These are phyloP conservation scores for Semnornis frantzii DNA, from an alignment of 2,113 vertebrate species.

Conservation along the genomic window DNA sequence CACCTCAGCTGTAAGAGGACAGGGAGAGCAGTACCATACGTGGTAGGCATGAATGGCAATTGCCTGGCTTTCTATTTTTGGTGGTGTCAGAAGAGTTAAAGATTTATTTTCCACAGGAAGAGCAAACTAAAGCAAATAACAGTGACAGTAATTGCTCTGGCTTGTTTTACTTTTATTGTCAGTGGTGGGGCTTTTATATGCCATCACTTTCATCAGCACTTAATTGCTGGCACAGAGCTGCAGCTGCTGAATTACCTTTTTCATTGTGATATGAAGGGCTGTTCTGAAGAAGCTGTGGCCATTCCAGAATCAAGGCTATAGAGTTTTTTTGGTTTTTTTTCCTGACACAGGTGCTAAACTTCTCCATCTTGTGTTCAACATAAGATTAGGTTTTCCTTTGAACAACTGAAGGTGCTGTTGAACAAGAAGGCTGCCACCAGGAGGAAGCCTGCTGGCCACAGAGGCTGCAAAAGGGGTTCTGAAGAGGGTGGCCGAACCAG, in stretches of 20 bases:
- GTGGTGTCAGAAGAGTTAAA: background rate
- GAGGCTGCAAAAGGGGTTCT: background rate
- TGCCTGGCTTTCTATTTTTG: background rate
- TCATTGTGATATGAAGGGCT: background rate
- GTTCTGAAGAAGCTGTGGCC: background rate
- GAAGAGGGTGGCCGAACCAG: background rate
- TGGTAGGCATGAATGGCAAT: background rate
- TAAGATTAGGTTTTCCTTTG: background rate
- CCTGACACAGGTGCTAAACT: background rate
- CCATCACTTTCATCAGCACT: conserved; percentile 1
- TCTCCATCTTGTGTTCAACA: background rate
- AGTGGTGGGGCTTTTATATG: background rate
- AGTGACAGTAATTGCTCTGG: conserved; percentile 10
- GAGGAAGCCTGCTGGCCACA: background rate
- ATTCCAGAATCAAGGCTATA: background rate
- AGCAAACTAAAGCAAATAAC: background rate
- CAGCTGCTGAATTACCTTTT: background rate
- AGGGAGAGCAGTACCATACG: background rate
- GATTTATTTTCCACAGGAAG: background rate
- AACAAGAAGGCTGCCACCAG: background rate
- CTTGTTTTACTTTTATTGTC: conserved; percentile 20
- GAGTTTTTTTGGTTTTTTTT: background rate
- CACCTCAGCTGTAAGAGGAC: background rate
- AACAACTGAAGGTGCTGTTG: rapidly evolving
- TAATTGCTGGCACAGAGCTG: conserved; percentile 11